phyloP scores from a whole-genome alignment of 2,888 invertebrate genomes.

The Drosophila flavopinicola region DNA sequence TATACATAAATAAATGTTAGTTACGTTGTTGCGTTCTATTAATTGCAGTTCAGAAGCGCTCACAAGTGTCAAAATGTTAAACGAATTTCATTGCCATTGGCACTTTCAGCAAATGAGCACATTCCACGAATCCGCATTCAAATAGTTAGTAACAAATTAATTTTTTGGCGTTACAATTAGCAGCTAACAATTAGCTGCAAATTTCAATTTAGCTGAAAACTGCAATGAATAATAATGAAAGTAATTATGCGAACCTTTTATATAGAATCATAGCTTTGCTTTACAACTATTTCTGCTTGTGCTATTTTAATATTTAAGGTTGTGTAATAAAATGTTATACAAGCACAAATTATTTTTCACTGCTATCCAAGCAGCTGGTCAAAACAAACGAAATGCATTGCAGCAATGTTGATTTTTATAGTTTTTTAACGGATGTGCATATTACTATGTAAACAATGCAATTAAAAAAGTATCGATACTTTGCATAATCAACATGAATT shows the following conservation, averaged over 20 bases:
- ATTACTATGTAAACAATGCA: constrained; percentile 27
- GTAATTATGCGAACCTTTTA: not conserved
- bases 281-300: not conserved
- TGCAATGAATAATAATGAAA: not conserved
- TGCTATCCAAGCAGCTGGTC: not conserved
- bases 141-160: constrained; percentile 54
- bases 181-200: constrained; percentile 29
- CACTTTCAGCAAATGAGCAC: constrained; percentile 27
- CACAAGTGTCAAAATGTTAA: constrained; percentile 59
- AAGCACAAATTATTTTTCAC: not conserved
- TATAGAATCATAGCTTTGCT: not conserved
- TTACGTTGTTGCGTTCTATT: constrained; percentile 34
- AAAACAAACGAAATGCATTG: constrained; percentile 11
- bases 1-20: constrained; percentile 39
- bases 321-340: constrained; percentile 3
- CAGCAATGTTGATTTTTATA: not conserved
- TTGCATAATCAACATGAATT: constrained; percentile 35
- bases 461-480: constrained; percentile 23
- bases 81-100: constrained; percentile 50
- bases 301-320: not conserved
- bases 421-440: not conserved
- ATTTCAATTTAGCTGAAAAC: constrained; percentile 31
- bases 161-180: constrained; percentile 50
- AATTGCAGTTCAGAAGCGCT: constrained; percentile 51
- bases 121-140: constrained; percentile 24